phyloP scores from a whole-genome alignment of 1,140 invertebrate genomes.

The Pachyrhynchus sulphureomaculatus region DNA sequence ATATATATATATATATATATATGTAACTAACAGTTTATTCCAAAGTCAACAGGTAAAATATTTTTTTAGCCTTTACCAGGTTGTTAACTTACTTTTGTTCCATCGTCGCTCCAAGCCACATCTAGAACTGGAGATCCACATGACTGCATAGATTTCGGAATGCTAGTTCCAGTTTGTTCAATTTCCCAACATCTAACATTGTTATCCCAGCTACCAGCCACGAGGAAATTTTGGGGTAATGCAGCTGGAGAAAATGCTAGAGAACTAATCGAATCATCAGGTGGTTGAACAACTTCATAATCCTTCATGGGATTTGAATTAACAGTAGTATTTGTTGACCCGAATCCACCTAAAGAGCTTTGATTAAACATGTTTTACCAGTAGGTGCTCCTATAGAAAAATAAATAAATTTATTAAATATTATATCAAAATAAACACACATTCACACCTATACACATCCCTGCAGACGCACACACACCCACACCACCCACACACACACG shows the following conservation, averaged over 20 bases:
- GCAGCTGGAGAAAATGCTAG: slow-evolving; percentile 90
- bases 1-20: too few relatives aligned
- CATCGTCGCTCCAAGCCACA: slow-evolving; percentile 94
- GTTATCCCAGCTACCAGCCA: slow-evolving; percentile 97
- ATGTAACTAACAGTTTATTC: too few relatives aligned
- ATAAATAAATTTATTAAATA: too few relatives aligned
- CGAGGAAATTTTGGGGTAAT: slow-evolving; percentile 85
- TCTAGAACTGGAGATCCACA: slow-evolving; percentile 93
- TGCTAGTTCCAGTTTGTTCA: slow-evolving; percentile 85
- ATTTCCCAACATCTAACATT: slow-evolving; percentile 97
- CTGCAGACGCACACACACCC: too few relatives aligned
- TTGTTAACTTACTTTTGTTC: slow-evolving; percentile 50
- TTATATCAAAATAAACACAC: too few relatives aligned
- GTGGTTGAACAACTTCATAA: slow-evolving; percentile 89
- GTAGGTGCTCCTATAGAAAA: too few relatives aligned
- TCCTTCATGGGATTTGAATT: slow-evolving; percentile 86
- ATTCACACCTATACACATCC: too few relatives aligned
- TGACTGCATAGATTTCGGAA: slow-evolving; percentile 96
- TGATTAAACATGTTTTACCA: slow-evolving; percentile 51
- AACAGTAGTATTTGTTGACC: slow-evolving; percentile 48
- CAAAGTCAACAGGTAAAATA: too few relatives aligned
- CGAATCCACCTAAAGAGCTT: slow-evolving; percentile 44
- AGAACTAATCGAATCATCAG: slow-evolving; percentile 94
- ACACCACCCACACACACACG: too few relatives aligned
- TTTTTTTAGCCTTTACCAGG: too few relatives aligned